Evolutionary conservation across 2,797 vertebrate species (phyloP).

Genomic region (Anomalospiza imberbis): DNA sequence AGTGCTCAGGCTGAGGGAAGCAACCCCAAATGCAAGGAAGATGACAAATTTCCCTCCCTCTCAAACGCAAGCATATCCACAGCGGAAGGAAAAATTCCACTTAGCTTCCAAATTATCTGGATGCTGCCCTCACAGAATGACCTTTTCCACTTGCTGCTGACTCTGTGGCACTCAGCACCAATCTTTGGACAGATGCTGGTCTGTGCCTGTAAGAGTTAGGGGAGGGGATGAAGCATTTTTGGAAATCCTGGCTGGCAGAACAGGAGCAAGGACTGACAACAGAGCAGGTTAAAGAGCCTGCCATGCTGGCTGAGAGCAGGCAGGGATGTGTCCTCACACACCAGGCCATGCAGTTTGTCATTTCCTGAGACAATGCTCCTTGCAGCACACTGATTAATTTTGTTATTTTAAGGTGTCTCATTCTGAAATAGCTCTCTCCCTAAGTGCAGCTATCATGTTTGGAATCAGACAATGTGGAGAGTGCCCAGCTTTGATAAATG

Average conservation of each 20-base stretch:
- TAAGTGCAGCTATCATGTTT: neutral
- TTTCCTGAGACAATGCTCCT: slow-evolving; percentile 29
- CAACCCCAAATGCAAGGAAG: neutral
- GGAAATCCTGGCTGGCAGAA: neutral
- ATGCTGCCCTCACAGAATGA: neutral
- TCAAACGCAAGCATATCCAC: neutral
- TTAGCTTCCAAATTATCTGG: neutral
- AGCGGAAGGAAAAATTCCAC: neutral
- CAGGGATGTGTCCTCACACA: neutral
- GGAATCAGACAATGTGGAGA: neutral
- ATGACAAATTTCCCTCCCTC: neutral
- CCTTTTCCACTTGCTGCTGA: neutral
- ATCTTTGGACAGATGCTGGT: neutral
- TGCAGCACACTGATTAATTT: neutral
- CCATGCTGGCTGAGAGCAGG: neutral
- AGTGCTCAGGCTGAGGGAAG: neutral
- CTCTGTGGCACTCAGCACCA: neutral
- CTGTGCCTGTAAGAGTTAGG: neutral
- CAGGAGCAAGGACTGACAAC: neutral
- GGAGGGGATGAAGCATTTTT: neutral
- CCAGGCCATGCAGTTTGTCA: neutral
- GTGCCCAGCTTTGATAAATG: neutral
- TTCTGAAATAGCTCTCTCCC: neutral
- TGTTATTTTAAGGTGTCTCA: neutral
- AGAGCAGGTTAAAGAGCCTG: neutral